These are phyloP conservation scores for Heterohyrax brucei DNA, from an alignment of 2,797 vertebrate species.

Conservation along the genomic window DNA sequence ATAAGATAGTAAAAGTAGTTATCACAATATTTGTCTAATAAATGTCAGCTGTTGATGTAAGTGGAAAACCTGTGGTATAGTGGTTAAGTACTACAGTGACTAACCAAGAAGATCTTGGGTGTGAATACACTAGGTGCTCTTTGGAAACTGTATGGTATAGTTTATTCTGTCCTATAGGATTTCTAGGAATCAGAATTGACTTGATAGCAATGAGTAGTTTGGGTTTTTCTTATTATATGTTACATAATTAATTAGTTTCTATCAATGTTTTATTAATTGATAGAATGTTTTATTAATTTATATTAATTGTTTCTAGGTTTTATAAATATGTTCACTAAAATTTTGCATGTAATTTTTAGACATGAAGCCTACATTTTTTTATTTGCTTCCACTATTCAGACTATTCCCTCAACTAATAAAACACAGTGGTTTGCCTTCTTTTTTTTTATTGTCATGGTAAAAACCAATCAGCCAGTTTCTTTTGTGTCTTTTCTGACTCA, in stretches of 20 bases:
- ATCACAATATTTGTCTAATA: background rate
- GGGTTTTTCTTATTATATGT: background rate
- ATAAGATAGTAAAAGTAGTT: background rate
- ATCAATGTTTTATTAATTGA: conserved; percentile 28
- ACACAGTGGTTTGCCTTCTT: background rate
- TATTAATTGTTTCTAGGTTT: background rate
- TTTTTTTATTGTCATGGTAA: background rate
- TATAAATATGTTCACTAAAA: conserved; percentile 50
- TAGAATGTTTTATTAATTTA: conserved; percentile 21
- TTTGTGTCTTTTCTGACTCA: too few species aligned
- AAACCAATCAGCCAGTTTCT: too few species aligned
- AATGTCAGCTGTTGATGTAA: background rate
- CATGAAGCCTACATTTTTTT: background rate
- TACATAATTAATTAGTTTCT: background rate
- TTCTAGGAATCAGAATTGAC: too few species aligned
- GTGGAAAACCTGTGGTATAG: too few species aligned
- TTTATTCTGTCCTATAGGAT: too few species aligned
- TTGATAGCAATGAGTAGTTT: too few species aligned
- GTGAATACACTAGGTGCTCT: too few species aligned
- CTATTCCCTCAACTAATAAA: background rate
- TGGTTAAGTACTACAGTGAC: too few species aligned
- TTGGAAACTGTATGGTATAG: too few species aligned
- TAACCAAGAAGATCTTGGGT: too few species aligned
- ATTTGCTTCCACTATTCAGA: background rate
- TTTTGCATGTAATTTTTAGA: background rate